Base-by-base conservation (phyloP, 2,888 invertebrate species). In the Chymomyza procnemis region DNA sequence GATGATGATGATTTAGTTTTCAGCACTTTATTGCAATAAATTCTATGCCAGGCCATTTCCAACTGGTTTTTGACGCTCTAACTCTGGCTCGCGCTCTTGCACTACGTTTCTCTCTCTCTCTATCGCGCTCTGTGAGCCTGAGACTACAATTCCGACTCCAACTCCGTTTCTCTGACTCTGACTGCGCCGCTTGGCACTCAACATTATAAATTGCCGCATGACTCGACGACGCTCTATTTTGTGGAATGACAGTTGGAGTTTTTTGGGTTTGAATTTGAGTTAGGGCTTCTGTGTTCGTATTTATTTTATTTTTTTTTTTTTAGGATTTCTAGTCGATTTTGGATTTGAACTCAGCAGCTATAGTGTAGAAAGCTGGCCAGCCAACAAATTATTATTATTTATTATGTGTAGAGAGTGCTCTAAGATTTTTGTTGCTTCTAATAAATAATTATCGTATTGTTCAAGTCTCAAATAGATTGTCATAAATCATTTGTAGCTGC, bases 391-490 rank as follows among this genome's bases (percentile, higher is more conserved):
- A 64, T 67, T 72, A 73, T 73, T 73, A 69, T 68, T 73, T 65
- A 73, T 65, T 65, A 47, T 64, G 54, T 68, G 57, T 41, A 57
- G 14, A 41, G 54, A 58, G 14, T 19, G 19, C 19, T 9, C 14
- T 16, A 14, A 54, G 14, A 19, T 22, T 54, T 21, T 55, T 26
- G 6, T n/a, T 14, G 8, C 9, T 2, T 70, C 70, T 73, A 75
- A 75, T 75, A 75, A 75, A 75, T 75, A 75, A 75, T 75, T 75
- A 75, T 75, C 75, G 75, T 75, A 75, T 75, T 75, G 73, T 75
- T 75, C 68, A 73, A 75, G 73, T 75, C 75, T 75, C 75, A 67
- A 70, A 75, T 74, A 66, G 64, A 75, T 64, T 75, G 68, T 75
- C 74, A 72, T 74, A 75, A 75, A 74, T 75, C 75, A 75, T 66